A percentile compares a stretch with the other conserved stretches of the same genome.
These are phyloP conservation scores for Geotrupes spiniger DNA, from an alignment of 2,888 invertebrate genomes.

Conservation along the genomic window DNA sequence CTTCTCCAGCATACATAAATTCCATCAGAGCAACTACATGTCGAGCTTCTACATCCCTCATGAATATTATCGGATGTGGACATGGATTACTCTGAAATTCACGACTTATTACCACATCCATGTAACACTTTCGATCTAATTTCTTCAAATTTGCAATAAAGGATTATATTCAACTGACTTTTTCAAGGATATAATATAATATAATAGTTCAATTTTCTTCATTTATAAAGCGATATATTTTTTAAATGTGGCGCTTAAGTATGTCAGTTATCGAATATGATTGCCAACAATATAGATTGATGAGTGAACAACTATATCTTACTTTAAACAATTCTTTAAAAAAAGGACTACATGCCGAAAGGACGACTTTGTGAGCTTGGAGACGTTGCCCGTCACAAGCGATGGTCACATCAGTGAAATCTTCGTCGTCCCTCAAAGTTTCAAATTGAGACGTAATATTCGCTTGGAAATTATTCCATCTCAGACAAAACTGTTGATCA, in stretches of 20 bases:
- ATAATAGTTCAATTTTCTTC: no score
- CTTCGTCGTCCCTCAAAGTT: conserved; percentile 79
- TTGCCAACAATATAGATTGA: conserved; percentile 16
- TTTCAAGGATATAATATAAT: no score
- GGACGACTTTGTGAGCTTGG: conserved; percentile 82
- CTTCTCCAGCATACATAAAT: conserved; percentile 85
- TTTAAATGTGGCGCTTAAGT: conserved; percentile 19
- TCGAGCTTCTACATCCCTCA: conserved; percentile 77
- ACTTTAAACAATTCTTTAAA: conserved; percentile 85
- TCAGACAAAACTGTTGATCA: conserved; percentile 84
- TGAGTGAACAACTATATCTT: conserved; percentile 52
- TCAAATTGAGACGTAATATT: conserved; percentile 86
- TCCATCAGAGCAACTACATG: conserved; percentile 76
- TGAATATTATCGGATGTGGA: conserved; percentile 81
- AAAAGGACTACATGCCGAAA: conserved; percentile 84
- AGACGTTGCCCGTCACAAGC: conserved; percentile 81
- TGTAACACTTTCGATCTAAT: no score
- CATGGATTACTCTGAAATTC: conserved; percentile 75
- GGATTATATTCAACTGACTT: no score
- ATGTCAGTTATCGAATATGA: conserved; percentile 10
- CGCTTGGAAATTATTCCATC: conserved; percentile 88
- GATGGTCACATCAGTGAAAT: conserved; percentile 85
- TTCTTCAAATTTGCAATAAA: no score
- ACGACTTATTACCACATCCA: no score
- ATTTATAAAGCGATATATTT: no score